Evolutionary conservation across 2,888 invertebrate species (phyloP).

Genomic region (Trachelus tabidus): DNA sequence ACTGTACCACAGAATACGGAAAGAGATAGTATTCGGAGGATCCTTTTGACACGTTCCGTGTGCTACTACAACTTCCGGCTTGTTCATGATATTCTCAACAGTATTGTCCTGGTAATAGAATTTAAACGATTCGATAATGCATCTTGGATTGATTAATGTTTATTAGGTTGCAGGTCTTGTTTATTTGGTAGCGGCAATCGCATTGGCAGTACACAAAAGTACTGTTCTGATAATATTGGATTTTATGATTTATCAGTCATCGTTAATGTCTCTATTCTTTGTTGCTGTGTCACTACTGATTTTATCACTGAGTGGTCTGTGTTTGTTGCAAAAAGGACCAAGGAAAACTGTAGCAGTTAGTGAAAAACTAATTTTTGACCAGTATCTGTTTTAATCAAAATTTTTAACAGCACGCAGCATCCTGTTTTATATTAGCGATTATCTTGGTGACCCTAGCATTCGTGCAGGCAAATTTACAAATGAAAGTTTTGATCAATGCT

Average conservation of each 20-base stretch:
- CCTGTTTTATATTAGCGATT: conserved; percentile 21
- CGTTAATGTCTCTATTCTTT: conserved; percentile 19
- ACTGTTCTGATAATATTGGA: conserved; percentile 24
- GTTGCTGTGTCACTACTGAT: conserved; percentile 23
- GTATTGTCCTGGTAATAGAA: conserved; percentile 27
- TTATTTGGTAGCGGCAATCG: conserved; percentile 25
- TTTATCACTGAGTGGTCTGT: conserved; percentile 24
- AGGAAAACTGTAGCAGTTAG: conserved; percentile 18
- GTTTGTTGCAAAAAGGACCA: conserved; percentile 12
- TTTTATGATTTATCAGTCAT: conserved; percentile 20
- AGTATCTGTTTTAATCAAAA: not conserved
- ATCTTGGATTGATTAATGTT: not conserved
- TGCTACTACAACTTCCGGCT: conserved; percentile 30
- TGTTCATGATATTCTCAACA: conserved; percentile 31
- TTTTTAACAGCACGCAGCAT: conserved; percentile 9
- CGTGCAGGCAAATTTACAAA: conserved; percentile 26
- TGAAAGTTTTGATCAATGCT: conserved; percentile 20
- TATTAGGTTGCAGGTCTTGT: conserved; percentile 29
- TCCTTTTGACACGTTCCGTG: conserved; percentile 11
- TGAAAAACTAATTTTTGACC: not conserved
- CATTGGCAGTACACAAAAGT: conserved; percentile 25
- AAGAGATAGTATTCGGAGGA: conserved; percentile 9
- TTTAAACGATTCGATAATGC: not conserved
- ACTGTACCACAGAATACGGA: conserved; percentile 6
- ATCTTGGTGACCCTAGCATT: conserved; percentile 28